Percentiles rank a stretch among this genome's conserved stretches.
Conservation (phyloP, 2,797 vertebrate genomes). For the Chaetophractus vellerosus region DNA sequence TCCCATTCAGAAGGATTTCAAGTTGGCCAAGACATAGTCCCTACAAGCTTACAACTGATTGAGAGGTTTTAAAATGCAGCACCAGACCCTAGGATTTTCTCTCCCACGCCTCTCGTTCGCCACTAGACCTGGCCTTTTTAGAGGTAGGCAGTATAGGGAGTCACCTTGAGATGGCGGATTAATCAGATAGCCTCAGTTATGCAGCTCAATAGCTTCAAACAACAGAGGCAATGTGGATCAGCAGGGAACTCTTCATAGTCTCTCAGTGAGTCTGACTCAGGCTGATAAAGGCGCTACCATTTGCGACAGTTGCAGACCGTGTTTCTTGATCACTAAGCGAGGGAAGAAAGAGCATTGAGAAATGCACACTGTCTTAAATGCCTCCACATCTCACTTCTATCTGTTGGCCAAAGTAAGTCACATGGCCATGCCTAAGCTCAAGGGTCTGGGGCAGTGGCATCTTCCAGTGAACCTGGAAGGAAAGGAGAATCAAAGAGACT, state of each 20-base stretch:
- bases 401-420: not conserved
- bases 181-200: not conserved
- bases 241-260: not conserved
- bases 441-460: not conserved
- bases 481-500: not conserved
- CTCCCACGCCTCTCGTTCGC: not conserved
- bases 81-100: not conserved
- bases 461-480: not conserved
- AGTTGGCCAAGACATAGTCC: not conserved
- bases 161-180: not conserved
- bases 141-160: not conserved
- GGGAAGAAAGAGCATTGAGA: not conserved
- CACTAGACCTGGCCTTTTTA: not conserved
- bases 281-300: not conserved
- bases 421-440: not conserved
- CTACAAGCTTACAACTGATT: not conserved
- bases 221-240: not conserved
- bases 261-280: not conserved
- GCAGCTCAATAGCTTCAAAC: not conserved
- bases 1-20: not conserved
- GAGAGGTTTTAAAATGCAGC: not conserved
- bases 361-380: not conserved
- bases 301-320: not conserved
- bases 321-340: not conserved
- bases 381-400: not conserved